Evolutionary conservation across 2,888 invertebrate genomes (phyloP), one percentile per base, ranked within the genome.

Genomic region (Elegia similella): DNA sequence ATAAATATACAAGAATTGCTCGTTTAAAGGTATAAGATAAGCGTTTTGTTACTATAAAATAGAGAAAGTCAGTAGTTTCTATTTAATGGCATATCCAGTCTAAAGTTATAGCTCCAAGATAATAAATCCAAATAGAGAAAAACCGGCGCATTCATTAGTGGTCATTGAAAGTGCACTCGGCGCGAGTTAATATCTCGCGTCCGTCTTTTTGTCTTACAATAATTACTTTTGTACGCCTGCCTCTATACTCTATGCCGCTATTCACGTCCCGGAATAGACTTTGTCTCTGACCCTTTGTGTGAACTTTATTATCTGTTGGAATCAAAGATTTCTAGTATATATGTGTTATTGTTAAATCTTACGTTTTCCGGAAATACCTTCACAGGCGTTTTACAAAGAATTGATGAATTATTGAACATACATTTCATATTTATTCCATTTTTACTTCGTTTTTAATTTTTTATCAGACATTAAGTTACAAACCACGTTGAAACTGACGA

Each of bases 91-190:
- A 16, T 46, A 70, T 80, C 79, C 71, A 72, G 48, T 47, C 6
- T 5, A 8, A n/a, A 0, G 1, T 0, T 38, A 38, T 55, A 61
- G 68, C 65, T 57, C 48, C 52, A 44, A 5, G 52, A 66, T 57
- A n/a, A n/a, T 68, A 66, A 59, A 54, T 58, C 56, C 65, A 76
- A 73, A 75, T 69, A 75, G 73, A 79, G 74, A 80, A 80, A 67
- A 71, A 64, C 57, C 62, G 57, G 65, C 74, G 34, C 78, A 79
- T 88, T 89, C 89, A 88, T 89, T 88, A 88, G 85, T 68, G 76
- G 72, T 76, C 80, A 88, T 86, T 88, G 88, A 88, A 88, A 83
- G 88, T 87, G 81, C 79, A 79, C 72, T 68, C 70, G 66, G 63
- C 65, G 76, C 75, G 67, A 69, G 48, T 62, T 70, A 71, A 68